Evolutionary conservation across 2,797 vertebrate genomes (phyloP).

Genomic region (Denticeps clupeoides): DNA sequence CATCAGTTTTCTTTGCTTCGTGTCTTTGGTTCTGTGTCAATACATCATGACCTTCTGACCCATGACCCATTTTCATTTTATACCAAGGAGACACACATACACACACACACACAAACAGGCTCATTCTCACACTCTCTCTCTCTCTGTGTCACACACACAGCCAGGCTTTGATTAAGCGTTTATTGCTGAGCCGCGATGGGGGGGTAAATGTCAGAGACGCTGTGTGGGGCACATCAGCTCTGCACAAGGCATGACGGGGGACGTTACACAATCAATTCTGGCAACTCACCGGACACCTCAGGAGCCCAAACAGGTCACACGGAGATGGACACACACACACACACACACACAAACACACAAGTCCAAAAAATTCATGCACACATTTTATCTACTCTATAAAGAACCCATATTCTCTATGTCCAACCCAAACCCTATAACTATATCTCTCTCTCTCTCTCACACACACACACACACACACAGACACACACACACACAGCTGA

Average conservation of each 20-base stretch:
- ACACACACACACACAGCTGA: slow-evolving; percentile 11
- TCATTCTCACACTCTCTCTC: background rate
- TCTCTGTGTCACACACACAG: background rate
- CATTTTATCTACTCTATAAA: background rate
- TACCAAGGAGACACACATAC: slow-evolving; percentile 4
- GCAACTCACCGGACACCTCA: background rate
- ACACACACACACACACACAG: background rate
- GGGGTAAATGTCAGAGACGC: background rate
- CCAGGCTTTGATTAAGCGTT: background rate
- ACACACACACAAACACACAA: background rate
- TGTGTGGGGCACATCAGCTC: background rate
- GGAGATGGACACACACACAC: background rate
- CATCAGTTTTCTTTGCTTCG: background rate
- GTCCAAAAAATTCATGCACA: background rate
- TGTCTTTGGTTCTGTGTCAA: too few species aligned
- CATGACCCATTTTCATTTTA: background rate
- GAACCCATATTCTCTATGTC: background rate
- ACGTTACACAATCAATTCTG: background rate
- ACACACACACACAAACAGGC: slow-evolving; percentile 7
- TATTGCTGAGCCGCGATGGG: background rate
- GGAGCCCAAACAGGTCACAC: too few species aligned
- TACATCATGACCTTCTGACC: background rate
- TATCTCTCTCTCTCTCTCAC: background rate
- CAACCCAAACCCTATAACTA: background rate
- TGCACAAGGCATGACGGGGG: background rate